phyloP scores from a whole-genome alignment of 2,797 vertebrate species.

The Crenuchus spilurus region DNA sequence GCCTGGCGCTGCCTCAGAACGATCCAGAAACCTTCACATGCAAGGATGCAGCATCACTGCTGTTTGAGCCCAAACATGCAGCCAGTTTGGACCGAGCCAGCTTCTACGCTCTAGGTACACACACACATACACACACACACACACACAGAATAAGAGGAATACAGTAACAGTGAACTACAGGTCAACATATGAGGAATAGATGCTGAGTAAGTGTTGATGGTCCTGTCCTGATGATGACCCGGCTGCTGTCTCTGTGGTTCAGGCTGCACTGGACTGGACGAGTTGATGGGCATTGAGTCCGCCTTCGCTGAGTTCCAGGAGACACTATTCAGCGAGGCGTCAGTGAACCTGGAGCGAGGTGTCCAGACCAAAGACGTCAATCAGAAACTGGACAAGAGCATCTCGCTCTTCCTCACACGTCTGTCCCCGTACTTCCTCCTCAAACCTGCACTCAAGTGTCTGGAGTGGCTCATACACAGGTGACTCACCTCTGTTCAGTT shows the following conservation, averaged over 20 bases:
- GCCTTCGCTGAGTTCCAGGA: slow-evolving; percentile 86
- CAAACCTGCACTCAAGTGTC: slow-evolving; percentile 93
- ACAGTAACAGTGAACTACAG: no score
- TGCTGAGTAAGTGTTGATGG: not conserved
- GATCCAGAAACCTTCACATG: slow-evolving; percentile 81
- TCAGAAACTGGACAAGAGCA: slow-evolving; percentile 83
- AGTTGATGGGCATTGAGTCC: slow-evolving; percentile 89
- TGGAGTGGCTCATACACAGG: slow-evolving; percentile 97
- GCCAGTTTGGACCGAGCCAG: slow-evolving; percentile 86
- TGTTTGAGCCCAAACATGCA: slow-evolving; percentile 89
- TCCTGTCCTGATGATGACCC: no score
- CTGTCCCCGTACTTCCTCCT: slow-evolving; percentile 94
- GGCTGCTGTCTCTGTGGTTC: slow-evolving; percentile 2
- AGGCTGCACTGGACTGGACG: slow-evolving; percentile 96
- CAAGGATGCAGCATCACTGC: slow-evolving; percentile 81
- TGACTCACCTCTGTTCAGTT: no score
- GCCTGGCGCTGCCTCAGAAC: slow-evolving; percentile 89
- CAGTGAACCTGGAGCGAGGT: slow-evolving; percentile 87
- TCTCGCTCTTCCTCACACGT: slow-evolving; percentile 88
- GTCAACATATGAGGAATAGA: no score
- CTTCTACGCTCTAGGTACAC: slow-evolving; percentile 88
- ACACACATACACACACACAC: not conserved
- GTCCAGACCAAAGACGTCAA: slow-evolving; percentile 92
- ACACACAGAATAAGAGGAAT: not conserved
- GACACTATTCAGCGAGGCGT: slow-evolving; percentile 85